phyloP scores from a whole-genome alignment of 2,888 invertebrate genomes.

The Parapristionchus giblindavisi region DNA sequence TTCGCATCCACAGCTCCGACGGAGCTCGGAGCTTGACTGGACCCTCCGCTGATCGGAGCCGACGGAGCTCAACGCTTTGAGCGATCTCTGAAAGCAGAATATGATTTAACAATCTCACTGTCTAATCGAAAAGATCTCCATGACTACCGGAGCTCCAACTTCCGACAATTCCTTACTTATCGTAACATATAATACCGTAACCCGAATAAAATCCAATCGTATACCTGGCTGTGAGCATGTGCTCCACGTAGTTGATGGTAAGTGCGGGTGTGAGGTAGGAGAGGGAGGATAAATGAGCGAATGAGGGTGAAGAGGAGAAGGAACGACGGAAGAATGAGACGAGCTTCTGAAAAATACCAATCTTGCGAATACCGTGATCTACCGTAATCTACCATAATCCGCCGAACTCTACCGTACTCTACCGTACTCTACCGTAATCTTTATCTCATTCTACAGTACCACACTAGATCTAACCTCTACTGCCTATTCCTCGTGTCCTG shows the following conservation, averaged over 20 bases:
- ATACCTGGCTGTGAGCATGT: slow-evolving; percentile 80
- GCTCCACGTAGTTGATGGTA: slow-evolving; percentile 92
- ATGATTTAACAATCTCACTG: too few relatives aligned
- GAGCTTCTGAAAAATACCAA: slow-evolving; percentile 27
- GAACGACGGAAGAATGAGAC: slow-evolving; percentile 35
- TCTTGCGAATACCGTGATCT: background rate
- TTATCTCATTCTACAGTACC: background rate
- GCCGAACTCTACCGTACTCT: too few relatives aligned
- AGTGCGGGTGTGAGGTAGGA: slow-evolving; percentile 34
- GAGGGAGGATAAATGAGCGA: slow-evolving; percentile 33
- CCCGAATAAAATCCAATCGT: too few relatives aligned
- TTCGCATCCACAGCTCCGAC: slow-evolving; percentile 67
- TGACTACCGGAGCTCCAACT: too few relatives aligned
- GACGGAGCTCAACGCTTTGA: slow-evolving; percentile 26
- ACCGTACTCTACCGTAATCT: too few relatives aligned
- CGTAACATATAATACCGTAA: too few relatives aligned
- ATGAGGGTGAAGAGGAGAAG: slow-evolving; percentile 22
- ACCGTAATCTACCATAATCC: too few relatives aligned
- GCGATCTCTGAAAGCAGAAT: slow-evolving; percentile 13
- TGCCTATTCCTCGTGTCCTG: slow-evolving; percentile 43
- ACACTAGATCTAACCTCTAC: slow-evolving; percentile 44
- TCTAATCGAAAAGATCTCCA: too few relatives aligned
- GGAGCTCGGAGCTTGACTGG: slow-evolving; percentile 25
- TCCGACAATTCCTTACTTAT: too few relatives aligned
- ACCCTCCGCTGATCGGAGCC: slow-evolving; percentile 32